phyloP scores from a whole-genome alignment of 2,888 invertebrate species.

The Adelognathus sp. region DNA sequence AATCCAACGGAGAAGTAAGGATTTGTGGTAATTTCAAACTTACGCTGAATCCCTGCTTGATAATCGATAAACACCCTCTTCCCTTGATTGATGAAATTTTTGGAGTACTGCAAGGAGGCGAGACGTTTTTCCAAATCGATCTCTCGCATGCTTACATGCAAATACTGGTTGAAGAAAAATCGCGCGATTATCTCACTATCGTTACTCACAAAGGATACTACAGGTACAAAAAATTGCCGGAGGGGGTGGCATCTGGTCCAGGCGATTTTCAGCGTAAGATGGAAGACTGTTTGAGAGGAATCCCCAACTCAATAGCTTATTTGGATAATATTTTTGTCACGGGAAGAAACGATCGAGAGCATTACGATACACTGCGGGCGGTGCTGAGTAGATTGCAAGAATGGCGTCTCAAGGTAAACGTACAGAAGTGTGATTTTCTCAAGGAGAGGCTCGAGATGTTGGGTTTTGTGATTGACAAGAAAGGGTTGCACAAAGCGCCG shows the following conservation, averaged over 20 bases:
- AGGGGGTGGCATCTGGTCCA: slow-evolving; percentile 52
- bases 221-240: slow-evolving; percentile 49
- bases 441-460: slow-evolving; percentile 62
- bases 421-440: slow-evolving; percentile 66
- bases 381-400: slow-evolving; percentile 59
- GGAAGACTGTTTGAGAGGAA: slow-evolving; percentile 63
- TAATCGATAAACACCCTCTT: slow-evolving; percentile 67
- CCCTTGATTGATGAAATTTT: slow-evolving; percentile 65
- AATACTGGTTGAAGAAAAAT: slow-evolving; percentile 14
- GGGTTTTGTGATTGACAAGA: slow-evolving; percentile 62
- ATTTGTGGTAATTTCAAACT: slow-evolving; percentile 67
- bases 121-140: slow-evolving; percentile 65
- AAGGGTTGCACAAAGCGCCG: slow-evolving; percentile 59
- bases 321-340: slow-evolving; percentile 64
- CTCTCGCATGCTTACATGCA: slow-evolving; percentile 57
- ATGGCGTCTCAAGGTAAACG: slow-evolving; percentile 31
- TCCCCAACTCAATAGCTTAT: slow-evolving; percentile 54
- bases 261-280: slow-evolving; percentile 65
- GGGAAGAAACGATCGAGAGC: slow-evolving; percentile 46
- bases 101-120: slow-evolving; percentile 63
- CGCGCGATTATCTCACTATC: slow-evolving; percentile 42
- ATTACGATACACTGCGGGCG: slow-evolving; percentile 49
- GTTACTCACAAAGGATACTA: slow-evolving; percentile 52
- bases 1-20: slow-evolving; percentile 63
- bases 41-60: slow-evolving; percentile 64